Evolutionary conservation across 2,797 vertebrate species (phyloP).

Genomic region (Fringilla coelebs): DNA sequence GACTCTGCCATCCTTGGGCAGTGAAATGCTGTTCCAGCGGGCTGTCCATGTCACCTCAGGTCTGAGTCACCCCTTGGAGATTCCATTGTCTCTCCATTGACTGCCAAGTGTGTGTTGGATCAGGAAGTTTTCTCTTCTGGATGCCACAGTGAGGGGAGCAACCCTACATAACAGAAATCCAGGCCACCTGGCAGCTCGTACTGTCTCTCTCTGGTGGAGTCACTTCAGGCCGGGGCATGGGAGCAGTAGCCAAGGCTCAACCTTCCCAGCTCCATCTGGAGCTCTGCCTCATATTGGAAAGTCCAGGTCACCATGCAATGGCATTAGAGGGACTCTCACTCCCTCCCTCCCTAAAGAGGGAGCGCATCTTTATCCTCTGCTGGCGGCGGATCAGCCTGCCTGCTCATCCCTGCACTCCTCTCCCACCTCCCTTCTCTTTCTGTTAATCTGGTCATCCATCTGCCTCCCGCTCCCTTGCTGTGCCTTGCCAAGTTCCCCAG

Average conservation of each 20-base stretch:
- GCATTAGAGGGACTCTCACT: not conserved
- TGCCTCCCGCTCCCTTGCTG: not conserved
- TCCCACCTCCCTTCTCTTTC: not conserved
- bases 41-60: not conserved
- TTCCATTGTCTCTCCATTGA: not conserved
- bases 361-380: not conserved
- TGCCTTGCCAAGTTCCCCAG: constrained; percentile 53
- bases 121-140: not conserved
- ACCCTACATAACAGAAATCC: not conserved
- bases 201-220: not conserved
- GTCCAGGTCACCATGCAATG: not conserved
- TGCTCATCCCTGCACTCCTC: not conserved
- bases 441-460: constrained; percentile 35
- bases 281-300: not conserved
- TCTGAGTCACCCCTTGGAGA: not conserved
- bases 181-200: not conserved
- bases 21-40: not conserved
- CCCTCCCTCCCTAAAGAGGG: not conserved
- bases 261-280: not conserved
- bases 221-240: not conserved
- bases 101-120: not conserved
- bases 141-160: not conserved
- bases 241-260: not conserved
- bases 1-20: not conserved
- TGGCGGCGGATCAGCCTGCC: not conserved